Conservation (phyloP, 64 coral and sea anemone species). For the Dendrophyllia cribrosa region DNA sequence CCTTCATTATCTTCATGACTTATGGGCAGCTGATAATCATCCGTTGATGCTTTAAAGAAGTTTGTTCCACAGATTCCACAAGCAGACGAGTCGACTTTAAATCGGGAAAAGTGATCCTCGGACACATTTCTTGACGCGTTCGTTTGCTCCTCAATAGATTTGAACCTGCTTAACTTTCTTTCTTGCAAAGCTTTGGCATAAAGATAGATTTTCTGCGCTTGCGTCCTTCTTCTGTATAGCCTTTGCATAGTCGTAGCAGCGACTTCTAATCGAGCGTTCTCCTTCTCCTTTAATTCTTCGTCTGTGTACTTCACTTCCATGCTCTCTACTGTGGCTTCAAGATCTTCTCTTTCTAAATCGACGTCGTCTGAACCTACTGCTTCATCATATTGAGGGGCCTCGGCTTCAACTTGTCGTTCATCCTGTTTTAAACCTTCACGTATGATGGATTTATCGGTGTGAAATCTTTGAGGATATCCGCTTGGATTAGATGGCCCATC, state of each 20-base stretch:
- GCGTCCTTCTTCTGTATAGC: background rate
- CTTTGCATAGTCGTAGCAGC: slow-evolving; percentile 31
- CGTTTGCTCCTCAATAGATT: background rate
- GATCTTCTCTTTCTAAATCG: background rate
- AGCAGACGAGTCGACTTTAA: slow-evolving; percentile 51
- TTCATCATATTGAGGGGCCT: background rate
- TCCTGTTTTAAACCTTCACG: background rate
- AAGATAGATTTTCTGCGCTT: background rate
- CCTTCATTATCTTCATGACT: background rate
- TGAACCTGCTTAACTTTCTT: background rate
- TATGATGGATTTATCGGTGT: background rate
- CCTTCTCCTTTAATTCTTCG: slow-evolving; percentile 38
- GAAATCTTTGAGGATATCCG: background rate
- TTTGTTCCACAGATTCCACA: slow-evolving; percentile 64
- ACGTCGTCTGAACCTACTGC: background rate
- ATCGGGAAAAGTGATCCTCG: slow-evolving; percentile 39
- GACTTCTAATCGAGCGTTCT: slow-evolving; percentile 23
- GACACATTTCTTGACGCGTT: background rate
- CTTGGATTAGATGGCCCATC: background rate
- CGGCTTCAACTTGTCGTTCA: background rate
- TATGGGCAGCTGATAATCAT: background rate
- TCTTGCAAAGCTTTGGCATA: background rate
- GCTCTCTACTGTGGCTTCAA: slow-evolving; percentile 10
- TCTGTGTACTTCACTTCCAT: slow-evolving; percentile 5
- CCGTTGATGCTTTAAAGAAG: background rate